Base-by-base conservation (phyloP, 2,113 vertebrate genomes). In the Hoplias malabaricus region DNA sequence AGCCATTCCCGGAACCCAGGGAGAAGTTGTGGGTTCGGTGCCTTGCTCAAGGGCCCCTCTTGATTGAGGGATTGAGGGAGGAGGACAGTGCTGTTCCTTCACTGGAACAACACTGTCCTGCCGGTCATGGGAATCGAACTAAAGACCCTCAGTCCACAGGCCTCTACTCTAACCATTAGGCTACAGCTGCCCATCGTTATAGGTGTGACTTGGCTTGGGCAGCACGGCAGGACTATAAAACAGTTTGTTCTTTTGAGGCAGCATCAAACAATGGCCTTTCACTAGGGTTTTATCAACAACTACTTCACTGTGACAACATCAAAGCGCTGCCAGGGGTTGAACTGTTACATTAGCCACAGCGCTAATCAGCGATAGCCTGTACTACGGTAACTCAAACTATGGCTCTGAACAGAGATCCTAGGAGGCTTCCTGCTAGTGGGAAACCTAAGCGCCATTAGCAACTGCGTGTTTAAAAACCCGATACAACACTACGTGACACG, bases 381-480 rank as follows among this genome's bases (percentile, higher is more conserved):
- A 34, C 14, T 46, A 12, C 36, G 21, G 69, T 73, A 62, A 81
- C 42, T 36, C 54, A 50, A 81, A 69, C 65, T 69, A 34, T 2
- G 57, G 62, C 38, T 73, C 43, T 75, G 31, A 75, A 66, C 25
- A 61, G 69, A 77, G 73, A 57, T 72, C 23, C 42, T 77, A 62
- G 75, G 34, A 72, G 67, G 53, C 33, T 2, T 36, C 48, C 42
- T 25, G 50, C 27, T 23, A 61, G 69, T 16, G 16, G 56, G 62
- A 81, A 81, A 81, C 56, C 33, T 73, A 56, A 67, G 23, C 50
- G 10, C 27, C 34, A 66, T 81, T 50, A 56, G 23, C 56, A 14
- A 73, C 25, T 13, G 59, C 6, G 5, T 2, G 53, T 54, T 73
- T 74, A 21, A 73, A 69, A 67, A 82, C 34, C 27, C 9, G 80